Conservation (phyloP, 2,888 invertebrate genomes). For the Hoplodrina ambigua region DNA sequence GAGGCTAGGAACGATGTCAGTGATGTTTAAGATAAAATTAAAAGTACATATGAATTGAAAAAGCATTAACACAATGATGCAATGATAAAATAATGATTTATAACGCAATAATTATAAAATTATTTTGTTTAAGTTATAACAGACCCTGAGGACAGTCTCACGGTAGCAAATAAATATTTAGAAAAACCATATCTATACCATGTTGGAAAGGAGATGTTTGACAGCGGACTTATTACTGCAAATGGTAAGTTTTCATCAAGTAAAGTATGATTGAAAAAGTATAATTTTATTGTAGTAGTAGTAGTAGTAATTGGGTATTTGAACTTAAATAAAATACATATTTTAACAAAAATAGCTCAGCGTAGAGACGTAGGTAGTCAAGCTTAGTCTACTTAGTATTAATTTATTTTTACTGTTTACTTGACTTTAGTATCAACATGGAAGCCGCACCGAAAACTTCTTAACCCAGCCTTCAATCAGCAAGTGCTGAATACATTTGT, state of each 20-base stretch:
- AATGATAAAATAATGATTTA: no score
- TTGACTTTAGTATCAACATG: conserved; percentile 51
- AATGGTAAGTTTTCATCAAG: conserved; percentile 11
- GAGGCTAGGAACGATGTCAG: no score
- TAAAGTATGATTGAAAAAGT: no score
- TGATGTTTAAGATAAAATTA: no score
- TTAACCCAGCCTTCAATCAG: conserved; percentile 69
- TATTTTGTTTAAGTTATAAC: conserved; percentile 51
- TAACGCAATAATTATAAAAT: neutral
- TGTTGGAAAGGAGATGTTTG: conserved; percentile 46
- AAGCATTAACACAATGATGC: no score
- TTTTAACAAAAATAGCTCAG: no score
- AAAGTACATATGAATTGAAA: no score
- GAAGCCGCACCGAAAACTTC: conserved; percentile 69
- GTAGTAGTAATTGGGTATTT: no score
- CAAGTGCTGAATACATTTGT: conserved; percentile 63
- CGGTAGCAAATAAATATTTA: conserved; percentile 41
- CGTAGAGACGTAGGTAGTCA: no score
- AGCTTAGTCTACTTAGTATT: no score
- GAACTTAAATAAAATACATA: no score
- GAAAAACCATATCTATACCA: conserved; percentile 55
- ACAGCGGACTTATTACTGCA: conserved; percentile 46
- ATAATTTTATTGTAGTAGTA: no score
- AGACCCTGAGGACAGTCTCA: conserved; percentile 52
- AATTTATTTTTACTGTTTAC: neutral